Conservation (phyloP, 1,140 invertebrate genomes). For the Laupala kohalensis region DNA sequence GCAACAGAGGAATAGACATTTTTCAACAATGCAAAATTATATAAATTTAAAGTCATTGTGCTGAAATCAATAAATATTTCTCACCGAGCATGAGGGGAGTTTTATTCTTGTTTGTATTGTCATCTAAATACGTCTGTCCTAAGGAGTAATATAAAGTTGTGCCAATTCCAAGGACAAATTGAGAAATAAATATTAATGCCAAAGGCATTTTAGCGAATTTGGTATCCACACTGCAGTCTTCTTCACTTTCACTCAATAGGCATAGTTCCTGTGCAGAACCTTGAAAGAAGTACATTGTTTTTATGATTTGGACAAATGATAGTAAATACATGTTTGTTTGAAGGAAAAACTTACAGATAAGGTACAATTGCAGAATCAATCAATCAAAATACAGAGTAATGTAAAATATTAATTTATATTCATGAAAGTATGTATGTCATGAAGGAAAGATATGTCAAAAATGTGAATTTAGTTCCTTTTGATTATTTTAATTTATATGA, state of each 20-base stretch:
- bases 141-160: slow-evolving; percentile 52
- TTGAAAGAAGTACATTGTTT: no score
- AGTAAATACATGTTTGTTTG: no score
- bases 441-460: no score
- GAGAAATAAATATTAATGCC: slow-evolving; percentile 50
- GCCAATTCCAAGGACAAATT: slow-evolving; percentile 55
- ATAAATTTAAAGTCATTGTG: not conserved
- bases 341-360: no score
- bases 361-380: no score
- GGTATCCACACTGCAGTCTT: not conserved
- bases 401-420: no score
- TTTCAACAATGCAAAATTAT: not conserved
- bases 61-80: not conserved
- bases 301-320: no score
- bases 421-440: no score
- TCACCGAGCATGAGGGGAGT: slow-evolving; percentile 46
- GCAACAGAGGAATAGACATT: not conserved
- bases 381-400: no score
- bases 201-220: slow-evolving; percentile 35
- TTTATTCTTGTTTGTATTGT: slow-evolving; percentile 53
- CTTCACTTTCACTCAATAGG: not conserved
- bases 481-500: no score
- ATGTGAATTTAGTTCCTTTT: no score
- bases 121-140: slow-evolving; percentile 56
- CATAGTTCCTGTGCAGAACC: not conserved